These are phyloP conservation scores for Hylaeus anthracinus DNA, from an alignment of 1,140 invertebrate species.

Conservation along the genomic window DNA sequence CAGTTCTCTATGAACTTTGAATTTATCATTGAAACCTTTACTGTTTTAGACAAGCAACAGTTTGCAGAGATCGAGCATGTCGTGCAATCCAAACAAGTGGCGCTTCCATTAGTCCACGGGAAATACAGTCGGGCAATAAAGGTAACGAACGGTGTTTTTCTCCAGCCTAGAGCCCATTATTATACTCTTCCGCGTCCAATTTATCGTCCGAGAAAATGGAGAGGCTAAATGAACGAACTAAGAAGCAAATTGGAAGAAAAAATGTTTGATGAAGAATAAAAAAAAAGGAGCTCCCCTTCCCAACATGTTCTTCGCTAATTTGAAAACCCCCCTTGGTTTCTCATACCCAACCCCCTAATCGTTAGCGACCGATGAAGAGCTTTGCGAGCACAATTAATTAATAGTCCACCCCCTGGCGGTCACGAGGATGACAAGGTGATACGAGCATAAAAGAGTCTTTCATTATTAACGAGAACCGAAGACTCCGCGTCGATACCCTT, in stretches of 20 bases:
- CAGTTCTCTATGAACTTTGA: no score
- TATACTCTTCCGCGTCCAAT: constrained; percentile 4
- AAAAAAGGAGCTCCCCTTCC: not conserved
- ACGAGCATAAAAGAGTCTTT: not conserved
- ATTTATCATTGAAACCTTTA: no score
- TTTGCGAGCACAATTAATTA: constrained; percentile 42
- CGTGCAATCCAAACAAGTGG: not conserved
- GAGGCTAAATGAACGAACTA: not conserved
- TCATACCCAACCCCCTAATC: constrained; percentile 23
- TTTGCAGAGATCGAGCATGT: not conserved
- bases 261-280: constrained; percentile 7
- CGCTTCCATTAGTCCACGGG: not conserved
- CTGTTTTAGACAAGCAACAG: not conserved
- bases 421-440: constrained; percentile 40
- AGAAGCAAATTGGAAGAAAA: not conserved
- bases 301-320: constrained; percentile 39
- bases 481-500: not conserved
- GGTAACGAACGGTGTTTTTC: not conserved
- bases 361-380: constrained; percentile 15
- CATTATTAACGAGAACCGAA: constrained; percentile 31
- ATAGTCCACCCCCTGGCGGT: constrained; percentile 18
- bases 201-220: constrained; percentile 5
- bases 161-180: not conserved
- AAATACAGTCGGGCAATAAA: not conserved
- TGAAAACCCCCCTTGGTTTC: constrained; percentile 19